Conservation (phyloP, 2,113 vertebrate species). For the Phylloscopus trochiloides region DNA sequence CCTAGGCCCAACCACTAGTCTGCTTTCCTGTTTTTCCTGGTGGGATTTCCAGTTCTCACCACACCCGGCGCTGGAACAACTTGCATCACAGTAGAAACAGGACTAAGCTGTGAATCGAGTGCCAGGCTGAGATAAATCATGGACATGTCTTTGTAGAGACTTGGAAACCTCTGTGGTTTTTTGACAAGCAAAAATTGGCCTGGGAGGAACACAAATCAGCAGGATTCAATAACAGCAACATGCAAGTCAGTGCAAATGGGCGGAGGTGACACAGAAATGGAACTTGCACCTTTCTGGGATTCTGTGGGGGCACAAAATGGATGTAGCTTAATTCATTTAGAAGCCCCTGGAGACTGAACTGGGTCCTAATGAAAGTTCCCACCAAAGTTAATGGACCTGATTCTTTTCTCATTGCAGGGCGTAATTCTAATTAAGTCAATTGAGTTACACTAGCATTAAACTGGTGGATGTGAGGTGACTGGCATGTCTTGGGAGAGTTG, state of each 20-base stretch:
- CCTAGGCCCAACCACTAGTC: background rate
- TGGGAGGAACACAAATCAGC: constrained; percentile 45
- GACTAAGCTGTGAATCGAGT: background rate
- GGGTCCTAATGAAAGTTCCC: constrained; percentile 63
- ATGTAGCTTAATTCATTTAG: constrained; percentile 17
- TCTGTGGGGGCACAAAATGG: background rate
- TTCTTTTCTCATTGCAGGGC: constrained; percentile 46
- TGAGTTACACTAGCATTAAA: constrained; percentile 27
- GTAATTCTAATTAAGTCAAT: constrained; percentile 60
- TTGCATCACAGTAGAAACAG: background rate
- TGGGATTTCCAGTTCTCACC: constrained; percentile 36
- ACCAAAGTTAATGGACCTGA: constrained; percentile 61
- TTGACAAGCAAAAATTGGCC: constrained; percentile 24
- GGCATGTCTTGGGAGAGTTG: constrained; percentile 39
- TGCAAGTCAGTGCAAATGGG: constrained; percentile 20
- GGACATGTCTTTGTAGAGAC: constrained; percentile 16
- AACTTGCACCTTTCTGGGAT: background rate
- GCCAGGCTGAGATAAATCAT: constrained; percentile 47
- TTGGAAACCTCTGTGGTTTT: constrained; percentile 49
- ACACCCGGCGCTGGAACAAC: background rate
- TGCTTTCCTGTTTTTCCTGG: constrained; percentile 37
- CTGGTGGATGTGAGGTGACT: background rate
- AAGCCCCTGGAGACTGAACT: constrained; percentile 10
- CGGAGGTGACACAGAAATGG: background rate
- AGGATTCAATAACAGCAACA: constrained; percentile 33